Percentiles rank a stretch among this genome's conserved stretches.
phyloP scores from a whole-genome alignment of 2,113 vertebrate genomes.

The Empidonax traillii region DNA sequence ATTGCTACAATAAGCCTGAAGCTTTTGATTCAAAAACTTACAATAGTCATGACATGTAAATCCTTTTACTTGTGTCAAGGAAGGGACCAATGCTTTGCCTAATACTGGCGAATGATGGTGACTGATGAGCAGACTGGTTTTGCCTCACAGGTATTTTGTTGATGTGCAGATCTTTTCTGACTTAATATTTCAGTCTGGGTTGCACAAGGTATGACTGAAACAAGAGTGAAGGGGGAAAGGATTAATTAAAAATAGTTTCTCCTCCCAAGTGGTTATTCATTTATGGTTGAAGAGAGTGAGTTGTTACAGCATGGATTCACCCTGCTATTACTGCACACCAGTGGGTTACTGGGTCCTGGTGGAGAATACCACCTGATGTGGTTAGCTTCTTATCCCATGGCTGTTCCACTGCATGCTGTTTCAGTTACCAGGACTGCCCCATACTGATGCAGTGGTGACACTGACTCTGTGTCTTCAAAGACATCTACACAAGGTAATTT shows the following conservation, averaged over 20 bases:
- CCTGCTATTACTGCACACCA: neutral
- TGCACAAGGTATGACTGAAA: neutral
- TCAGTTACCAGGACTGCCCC: neutral
- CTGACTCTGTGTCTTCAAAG: neutral
- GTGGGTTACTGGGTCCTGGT: neutral
- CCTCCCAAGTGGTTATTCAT: neutral
- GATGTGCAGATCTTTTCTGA: neutral
- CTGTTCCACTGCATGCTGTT: neutral
- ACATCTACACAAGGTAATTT: neutral
- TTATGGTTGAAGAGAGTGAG: neutral
- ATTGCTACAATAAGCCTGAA: neutral
- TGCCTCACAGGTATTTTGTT: neutral
- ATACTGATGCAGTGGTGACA: neutral
- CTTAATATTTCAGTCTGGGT: neutral
- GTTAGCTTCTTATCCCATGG: neutral
- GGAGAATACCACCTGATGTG: neutral
- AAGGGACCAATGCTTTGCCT: neutral
- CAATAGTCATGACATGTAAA: neutral
- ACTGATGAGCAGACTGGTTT: neutral
- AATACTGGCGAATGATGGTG: neutral
- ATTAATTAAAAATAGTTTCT: neutral
- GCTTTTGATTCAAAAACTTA: neutral
- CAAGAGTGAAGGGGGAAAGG: neutral
- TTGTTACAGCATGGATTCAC: neutral
- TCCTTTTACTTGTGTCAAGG: neutral